These are phyloP conservation scores for Ectemnius continuus DNA, from an alignment of 2,888 invertebrate species.

Conservation along the genomic window DNA sequence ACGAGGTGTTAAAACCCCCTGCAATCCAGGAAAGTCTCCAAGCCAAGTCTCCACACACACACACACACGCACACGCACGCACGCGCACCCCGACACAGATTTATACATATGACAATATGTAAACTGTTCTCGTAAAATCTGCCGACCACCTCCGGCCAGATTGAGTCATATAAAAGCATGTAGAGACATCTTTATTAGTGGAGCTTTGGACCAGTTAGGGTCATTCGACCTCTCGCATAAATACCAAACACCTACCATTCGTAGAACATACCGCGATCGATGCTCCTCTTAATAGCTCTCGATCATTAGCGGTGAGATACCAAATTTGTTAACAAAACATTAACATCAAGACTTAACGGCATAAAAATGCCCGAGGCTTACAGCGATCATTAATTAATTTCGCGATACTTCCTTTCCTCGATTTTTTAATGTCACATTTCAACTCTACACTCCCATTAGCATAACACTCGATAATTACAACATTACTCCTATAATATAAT, in stretches of 20 bases:
- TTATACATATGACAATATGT: constrained; percentile 56
- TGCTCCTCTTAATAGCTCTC: constrained; percentile 32
- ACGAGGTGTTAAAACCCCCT: constrained; percentile 67
- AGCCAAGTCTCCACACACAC: no score
- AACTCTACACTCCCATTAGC: no score
- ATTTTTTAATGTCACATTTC: no score
- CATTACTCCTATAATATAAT: no score
- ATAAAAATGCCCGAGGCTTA: constrained; percentile 10
- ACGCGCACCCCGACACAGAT: constrained; percentile 5
- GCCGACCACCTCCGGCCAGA: constrained; percentile 39
- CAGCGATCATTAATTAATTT: constrained; percentile 32
- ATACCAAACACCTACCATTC: constrained; percentile 47
- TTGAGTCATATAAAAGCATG: constrained; percentile 60
- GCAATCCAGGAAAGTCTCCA: constrained; percentile 54
- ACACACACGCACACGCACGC: no score
- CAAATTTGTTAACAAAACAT: constrained; percentile 42
- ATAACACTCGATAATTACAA: no score
- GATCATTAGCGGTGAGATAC: constrained; percentile 10
- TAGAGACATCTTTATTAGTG: constrained; percentile 64
- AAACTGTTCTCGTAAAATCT: constrained; percentile 62
- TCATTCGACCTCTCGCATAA: constrained; percentile 23
- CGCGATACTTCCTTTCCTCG: no score
- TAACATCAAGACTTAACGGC: constrained; percentile 12
- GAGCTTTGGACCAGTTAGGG: constrained; percentile 52
- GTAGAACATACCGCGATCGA: constrained; percentile 35